Conservation (phyloP, 2,888 invertebrate genomes). For the Odontomyia ornata region DNA sequence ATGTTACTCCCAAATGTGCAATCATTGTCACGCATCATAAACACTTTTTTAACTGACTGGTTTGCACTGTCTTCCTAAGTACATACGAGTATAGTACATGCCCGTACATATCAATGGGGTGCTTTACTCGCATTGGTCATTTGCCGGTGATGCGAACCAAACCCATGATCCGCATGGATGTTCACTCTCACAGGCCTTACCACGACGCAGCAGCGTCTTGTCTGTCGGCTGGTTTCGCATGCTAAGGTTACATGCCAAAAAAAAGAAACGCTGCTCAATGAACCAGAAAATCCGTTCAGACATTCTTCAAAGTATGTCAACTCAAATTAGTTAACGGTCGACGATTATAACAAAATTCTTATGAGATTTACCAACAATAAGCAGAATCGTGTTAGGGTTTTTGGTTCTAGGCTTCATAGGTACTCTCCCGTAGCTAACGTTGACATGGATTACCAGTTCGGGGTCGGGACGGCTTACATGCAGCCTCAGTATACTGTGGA, state of each 20-base stretch:
- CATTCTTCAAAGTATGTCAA: constrained; percentile 58
- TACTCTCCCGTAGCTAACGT: not conserved
- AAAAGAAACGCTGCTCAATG: constrained; percentile 54
- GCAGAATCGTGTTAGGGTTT: constrained; percentile 7
- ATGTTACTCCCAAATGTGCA: too few relatives aligned
- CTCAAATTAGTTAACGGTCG: constrained; percentile 56
- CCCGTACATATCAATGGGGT: not conserved
- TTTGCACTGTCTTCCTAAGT: too few relatives aligned
- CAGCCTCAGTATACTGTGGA: too few relatives aligned
- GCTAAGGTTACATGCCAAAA: constrained; percentile 28
- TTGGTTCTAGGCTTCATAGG: not conserved
- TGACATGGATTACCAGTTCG: not conserved
- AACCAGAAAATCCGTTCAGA: constrained; percentile 57
- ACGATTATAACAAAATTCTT: constrained; percentile 44
- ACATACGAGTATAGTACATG: too few relatives aligned
- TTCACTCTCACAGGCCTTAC: not conserved
- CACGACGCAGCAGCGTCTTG: not conserved
- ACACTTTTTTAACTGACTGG: too few relatives aligned
- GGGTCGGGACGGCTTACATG: too few relatives aligned
- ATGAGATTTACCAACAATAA: constrained; percentile 33
- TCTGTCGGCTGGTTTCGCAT: not conserved
- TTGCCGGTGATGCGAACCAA: not conserved
- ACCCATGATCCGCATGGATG: not conserved
- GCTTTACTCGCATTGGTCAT: not conserved
- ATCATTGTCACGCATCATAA: too few relatives aligned